A percentile compares a stretch with the other conserved stretches of the same genome.
phyloP scores from a whole-genome alignment of 2,113 vertebrate species.

The Muscicapa adusta region DNA sequence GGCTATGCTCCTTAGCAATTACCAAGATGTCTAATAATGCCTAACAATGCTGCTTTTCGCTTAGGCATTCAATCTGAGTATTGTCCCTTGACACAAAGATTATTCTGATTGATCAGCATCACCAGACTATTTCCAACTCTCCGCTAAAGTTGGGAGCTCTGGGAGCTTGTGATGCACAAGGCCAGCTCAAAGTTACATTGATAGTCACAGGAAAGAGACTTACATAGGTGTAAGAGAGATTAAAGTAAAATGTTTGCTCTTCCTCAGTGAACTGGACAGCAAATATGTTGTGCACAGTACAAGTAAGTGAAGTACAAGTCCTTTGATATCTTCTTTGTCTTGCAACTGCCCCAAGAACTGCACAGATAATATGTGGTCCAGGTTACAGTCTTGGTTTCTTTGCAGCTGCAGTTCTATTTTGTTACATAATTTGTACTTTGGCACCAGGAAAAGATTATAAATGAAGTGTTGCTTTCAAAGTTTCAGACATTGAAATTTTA shows the following conservation, averaged over 20 bases:
- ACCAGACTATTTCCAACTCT: background rate
- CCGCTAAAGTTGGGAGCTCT: background rate
- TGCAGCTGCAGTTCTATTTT: constrained; percentile 56
- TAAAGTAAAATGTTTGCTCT: background rate
- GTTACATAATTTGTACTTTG: constrained; percentile 65
- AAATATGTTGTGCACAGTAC: background rate
- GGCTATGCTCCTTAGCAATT: background rate
- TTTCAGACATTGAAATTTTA: constrained; percentile 46
- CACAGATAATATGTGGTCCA: background rate
- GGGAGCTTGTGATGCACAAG: background rate
- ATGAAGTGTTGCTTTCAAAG: constrained; percentile 72
- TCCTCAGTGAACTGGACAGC: background rate
- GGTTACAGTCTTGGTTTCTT: background rate
- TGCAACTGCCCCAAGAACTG: background rate
- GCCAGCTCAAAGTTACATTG: background rate
- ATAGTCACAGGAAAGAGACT: background rate
- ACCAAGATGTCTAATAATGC: background rate
- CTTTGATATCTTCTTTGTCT: constrained; percentile 2
- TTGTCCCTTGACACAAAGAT: background rate
- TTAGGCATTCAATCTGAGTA: background rate
- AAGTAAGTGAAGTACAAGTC: background rate
- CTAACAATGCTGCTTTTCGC: background rate
- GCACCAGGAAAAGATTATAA: constrained; percentile 59
- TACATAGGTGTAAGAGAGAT: background rate
- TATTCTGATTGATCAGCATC: background rate